Conservation (phyloP, 2,797 vertebrate species). For the Pagetopsis macropterus region DNA sequence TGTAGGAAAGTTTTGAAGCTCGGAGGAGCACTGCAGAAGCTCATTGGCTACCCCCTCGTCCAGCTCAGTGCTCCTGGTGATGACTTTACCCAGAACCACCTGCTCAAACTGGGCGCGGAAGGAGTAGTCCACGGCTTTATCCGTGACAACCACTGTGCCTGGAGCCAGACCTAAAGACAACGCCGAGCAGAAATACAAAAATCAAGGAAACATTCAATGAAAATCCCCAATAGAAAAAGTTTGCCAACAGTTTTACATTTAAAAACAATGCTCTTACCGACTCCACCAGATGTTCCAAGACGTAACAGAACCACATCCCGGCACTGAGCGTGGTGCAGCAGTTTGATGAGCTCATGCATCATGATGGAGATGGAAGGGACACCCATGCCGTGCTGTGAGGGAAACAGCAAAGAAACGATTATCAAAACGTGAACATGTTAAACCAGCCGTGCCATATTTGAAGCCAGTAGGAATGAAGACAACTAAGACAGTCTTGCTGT, state of each 20-base stretch:
- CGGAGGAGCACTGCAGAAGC: slow-evolving; percentile 84
- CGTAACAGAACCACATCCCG: slow-evolving; percentile 85
- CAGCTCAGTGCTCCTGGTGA: slow-evolving; percentile 87
- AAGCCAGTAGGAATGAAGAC: too few species aligned
- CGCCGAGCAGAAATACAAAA: neutral
- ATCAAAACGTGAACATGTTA: neutral
- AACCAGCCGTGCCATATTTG: neutral
- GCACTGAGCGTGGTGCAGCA: slow-evolving; percentile 89
- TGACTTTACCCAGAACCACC: slow-evolving; percentile 87
- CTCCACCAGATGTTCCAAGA: slow-evolving; percentile 90
- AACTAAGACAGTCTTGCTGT: neutral
- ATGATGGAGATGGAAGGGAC: slow-evolving; percentile 93
- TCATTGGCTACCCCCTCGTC: slow-evolving; percentile 84
- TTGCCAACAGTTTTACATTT: neutral
- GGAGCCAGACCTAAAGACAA: slow-evolving; percentile 81
- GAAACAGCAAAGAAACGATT: neutral
- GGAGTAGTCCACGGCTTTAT: slow-evolving; percentile 87
- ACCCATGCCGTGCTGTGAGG: slow-evolving; percentile 89
- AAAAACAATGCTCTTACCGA: slow-evolving; percentile 76
- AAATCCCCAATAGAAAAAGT: neutral
- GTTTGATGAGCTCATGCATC: slow-evolving; percentile 93
- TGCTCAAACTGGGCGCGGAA: slow-evolving; percentile 88
- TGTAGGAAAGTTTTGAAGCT: slow-evolving; percentile 78
- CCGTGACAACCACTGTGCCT: slow-evolving; percentile 88
- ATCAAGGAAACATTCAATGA: neutral